Base-by-base conservation (phyloP, 2,888 invertebrate species). In the Alviniconcha strummeri region DNA sequence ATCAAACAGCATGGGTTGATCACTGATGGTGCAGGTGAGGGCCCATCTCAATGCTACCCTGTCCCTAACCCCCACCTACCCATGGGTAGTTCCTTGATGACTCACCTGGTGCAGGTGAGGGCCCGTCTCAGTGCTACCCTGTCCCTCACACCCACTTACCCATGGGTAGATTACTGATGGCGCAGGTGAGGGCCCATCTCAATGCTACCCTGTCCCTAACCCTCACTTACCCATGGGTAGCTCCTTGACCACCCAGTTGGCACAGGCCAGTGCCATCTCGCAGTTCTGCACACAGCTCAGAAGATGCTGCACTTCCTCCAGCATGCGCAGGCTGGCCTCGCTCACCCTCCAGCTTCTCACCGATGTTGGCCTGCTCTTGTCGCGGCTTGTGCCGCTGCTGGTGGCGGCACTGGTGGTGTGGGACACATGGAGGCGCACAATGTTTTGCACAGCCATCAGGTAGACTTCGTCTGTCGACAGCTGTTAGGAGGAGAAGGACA, bases 261-360 rank as follows among this genome's bases (percentile, higher is more conserved):
- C 89, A 86, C 91, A 90, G 8, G 90, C 91, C 78, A 91, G 78
- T 1, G 90, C 91, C 76, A 87, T 88, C 83, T 91, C 90, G 86
- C 87, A 87, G 77, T 89, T 89, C 74, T 86, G 88, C 57, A 91
- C 88, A 56, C 87, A 87, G 79, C 85, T 72, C 81, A 92, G 83
- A 52, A 91, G 84, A 1, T 84, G 83, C 69, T 84, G 83, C 9
- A 90, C 87, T 72, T 87, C 86, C 76, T 86, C 85, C 57, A 91
- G 85, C 52, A 91, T 83, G 7, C 84, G 80, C 8, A 84, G 78
- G 83, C 89, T 89, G 52, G 88, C 88, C 67, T 89, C 89, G 15
- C 87, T 88, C 8, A 83, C 82, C 54, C 88, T 85, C 92, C 92
- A 91, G 86, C 89, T 88, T 88, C 36, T 75, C 89, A 90, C n/a